Percentiles rank a stretch among this genome's conserved stretches.
phyloP scores from a whole-genome alignment of 1,140 invertebrate species.

The Nephila pilipes region DNA sequence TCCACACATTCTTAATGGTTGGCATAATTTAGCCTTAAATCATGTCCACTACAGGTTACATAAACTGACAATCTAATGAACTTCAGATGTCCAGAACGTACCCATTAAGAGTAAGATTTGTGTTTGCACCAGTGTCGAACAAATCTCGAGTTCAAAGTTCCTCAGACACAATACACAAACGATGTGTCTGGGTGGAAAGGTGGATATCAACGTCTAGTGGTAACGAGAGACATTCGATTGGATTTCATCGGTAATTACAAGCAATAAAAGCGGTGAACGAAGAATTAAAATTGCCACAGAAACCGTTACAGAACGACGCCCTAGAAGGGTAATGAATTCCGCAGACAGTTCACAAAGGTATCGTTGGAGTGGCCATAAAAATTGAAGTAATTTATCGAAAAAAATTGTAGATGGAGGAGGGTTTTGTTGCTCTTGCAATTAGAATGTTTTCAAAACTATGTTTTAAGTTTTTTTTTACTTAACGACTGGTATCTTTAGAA shows the following conservation, averaged over 20 bases:
- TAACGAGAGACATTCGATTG: conserved; percentile 31
- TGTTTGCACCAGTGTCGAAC: neutral
- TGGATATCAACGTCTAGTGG: conserved; percentile 2
- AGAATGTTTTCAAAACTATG: no score
- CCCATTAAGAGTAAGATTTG: neutral
- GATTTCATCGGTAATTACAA: conserved; percentile 41
- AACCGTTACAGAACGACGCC: neutral
- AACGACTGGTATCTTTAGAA: no score
- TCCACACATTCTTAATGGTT: no score
- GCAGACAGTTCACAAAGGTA: neutral
- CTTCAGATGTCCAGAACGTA: neutral
- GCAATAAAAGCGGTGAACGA: neutral
- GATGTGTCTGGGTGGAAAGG: conserved; percentile 35
- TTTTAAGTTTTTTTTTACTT: no score
- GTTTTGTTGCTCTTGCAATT: no score
- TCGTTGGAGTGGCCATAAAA: neutral
- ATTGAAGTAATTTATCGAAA: neutral
- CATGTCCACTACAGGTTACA: no score
- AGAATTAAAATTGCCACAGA: neutral
- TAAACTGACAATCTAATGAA: neutral
- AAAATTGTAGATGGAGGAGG: no score
- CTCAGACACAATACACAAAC: neutral
- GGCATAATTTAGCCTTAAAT: no score
- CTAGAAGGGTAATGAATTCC: neutral
- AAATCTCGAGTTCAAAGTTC: conserved; percentile 10